These are phyloP conservation scores for Tinamus major DNA, from an alignment of 2,797 vertebrate genomes.

Conservation along the genomic window DNA sequence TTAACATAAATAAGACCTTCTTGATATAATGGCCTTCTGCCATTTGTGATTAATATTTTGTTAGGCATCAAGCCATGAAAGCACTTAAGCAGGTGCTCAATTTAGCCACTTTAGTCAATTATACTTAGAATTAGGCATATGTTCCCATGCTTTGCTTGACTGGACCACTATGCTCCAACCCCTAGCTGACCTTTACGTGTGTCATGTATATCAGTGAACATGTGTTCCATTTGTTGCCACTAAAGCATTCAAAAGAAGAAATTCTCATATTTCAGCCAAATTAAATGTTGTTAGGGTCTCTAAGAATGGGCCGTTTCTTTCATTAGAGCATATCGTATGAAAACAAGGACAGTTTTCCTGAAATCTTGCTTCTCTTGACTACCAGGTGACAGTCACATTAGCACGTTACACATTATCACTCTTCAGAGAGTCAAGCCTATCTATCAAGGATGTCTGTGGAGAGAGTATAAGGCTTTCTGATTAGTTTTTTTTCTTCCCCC, in stretches of 20 bases:
- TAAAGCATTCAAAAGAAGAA: not conserved
- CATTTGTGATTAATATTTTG: conserved; percentile 70
- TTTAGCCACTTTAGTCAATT: conserved; percentile 60
- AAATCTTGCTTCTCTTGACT: not conserved
- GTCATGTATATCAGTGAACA: not conserved
- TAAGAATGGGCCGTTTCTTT: fast-evolving
- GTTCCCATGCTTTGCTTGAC: conserved; percentile 15
- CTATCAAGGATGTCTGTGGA: not conserved
- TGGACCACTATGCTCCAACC: not conserved
- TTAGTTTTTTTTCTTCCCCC: not conserved
- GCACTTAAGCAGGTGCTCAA: conserved; percentile 67
- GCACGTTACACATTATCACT: not conserved
- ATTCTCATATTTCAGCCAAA: fast-evolving
- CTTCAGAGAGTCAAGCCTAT: not conserved
- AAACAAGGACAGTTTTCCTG: not conserved
- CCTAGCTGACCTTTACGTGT: conserved; percentile 12
- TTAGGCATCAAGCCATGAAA: conserved; percentile 56
- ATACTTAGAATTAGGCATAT: conserved; percentile 41
- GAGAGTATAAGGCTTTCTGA: not conserved
- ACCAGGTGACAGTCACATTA: not conserved
- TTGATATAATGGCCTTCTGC: conserved; percentile 44
- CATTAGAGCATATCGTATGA: not conserved
- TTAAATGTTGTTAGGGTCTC: not conserved
- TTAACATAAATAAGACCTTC: conserved; percentile 55
- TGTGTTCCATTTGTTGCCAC: not conserved